Conservation (phyloP, 2,797 vertebrate genomes). For the Pangasius macronema region DNA sequence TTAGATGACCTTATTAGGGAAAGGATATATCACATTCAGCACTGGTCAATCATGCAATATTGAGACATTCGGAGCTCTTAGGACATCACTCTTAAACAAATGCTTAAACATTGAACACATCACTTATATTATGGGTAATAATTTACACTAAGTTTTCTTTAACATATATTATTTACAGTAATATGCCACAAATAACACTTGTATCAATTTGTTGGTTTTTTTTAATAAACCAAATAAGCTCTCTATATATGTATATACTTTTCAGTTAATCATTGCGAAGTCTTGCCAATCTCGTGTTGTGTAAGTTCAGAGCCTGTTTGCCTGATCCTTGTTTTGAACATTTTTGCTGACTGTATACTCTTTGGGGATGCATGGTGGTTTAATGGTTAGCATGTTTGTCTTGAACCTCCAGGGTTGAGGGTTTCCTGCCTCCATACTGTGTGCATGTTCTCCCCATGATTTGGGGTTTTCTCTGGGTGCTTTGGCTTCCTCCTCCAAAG, state of each 20-base stretch:
- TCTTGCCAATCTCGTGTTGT: neutral
- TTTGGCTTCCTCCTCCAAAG: too few relatives aligned
- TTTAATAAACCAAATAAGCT: neutral
- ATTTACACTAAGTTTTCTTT: neutral
- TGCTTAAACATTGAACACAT: neutral
- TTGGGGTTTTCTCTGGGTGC: too few relatives aligned
- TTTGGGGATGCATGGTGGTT: neutral
- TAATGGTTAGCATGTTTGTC: too few relatives aligned
- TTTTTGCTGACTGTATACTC: neutral
- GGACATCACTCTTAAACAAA: neutral
- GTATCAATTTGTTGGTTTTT: neutral
- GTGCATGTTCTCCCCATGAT: too few relatives aligned
- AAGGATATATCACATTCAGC: neutral
- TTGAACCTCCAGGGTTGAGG: too few relatives aligned
- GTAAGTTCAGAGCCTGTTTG: neutral
- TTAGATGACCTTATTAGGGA: constrained; percentile 21
- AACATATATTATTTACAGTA: neutral
- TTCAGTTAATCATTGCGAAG: neutral
- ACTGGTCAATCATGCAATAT: neutral
- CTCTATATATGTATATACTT: neutral
- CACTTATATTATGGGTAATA: neutral
- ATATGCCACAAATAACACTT: neutral
- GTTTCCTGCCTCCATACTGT: too few relatives aligned
- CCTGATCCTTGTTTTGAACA: neutral
- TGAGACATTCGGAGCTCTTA: neutral